Conservation (phyloP, 2,113 vertebrate genomes). For the Pteruthius melanotis region DNA sequence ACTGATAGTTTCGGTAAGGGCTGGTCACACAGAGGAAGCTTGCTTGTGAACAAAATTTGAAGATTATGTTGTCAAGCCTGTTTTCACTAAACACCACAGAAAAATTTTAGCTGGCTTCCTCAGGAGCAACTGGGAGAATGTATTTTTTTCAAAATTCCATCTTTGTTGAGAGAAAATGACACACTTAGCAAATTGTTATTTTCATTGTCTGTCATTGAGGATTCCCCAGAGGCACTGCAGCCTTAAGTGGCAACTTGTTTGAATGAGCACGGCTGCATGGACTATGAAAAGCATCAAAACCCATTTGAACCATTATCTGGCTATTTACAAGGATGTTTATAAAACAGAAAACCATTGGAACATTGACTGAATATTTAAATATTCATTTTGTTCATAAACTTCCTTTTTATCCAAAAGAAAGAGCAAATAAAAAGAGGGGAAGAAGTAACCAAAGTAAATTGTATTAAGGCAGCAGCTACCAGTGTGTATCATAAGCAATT, state of each 20-base stretch:
- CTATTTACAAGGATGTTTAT: background rate
- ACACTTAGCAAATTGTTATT: background rate
- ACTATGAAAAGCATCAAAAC: background rate
- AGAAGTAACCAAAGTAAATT: background rate
- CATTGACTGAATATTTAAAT: background rate
- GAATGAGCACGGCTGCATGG: background rate
- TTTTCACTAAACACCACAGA: background rate
- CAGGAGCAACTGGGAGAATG: background rate
- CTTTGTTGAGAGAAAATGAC: background rate
- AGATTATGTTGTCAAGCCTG: background rate
- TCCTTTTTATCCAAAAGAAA: background rate
- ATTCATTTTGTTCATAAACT: background rate
- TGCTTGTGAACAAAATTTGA: background rate
- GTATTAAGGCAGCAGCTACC: background rate
- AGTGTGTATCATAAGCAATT: background rate
- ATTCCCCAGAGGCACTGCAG: background rate
- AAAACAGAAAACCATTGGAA: background rate
- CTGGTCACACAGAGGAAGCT: background rate
- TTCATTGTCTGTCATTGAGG: background rate
- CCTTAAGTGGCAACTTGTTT: background rate
- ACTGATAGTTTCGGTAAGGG: background rate
- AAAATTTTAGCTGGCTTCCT: background rate
- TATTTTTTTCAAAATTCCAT: background rate
- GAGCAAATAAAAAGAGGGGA: background rate
- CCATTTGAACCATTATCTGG: background rate